phyloP scores from a whole-genome alignment of 2,888 invertebrate genomes.

The Heliothis peltigera region DNA sequence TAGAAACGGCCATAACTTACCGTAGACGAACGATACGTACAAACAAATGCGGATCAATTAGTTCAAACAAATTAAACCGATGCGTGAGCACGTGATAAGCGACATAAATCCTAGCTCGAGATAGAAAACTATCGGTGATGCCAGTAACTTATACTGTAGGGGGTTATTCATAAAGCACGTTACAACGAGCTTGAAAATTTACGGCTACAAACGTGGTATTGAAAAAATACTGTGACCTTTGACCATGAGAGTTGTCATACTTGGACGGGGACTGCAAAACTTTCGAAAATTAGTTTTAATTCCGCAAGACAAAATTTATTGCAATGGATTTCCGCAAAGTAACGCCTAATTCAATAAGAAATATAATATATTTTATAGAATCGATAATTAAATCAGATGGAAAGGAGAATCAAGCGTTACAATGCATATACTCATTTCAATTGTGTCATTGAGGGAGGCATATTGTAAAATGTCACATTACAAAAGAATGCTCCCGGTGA shows the following conservation, averaged over 20 bases:
- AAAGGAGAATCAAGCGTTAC: too few relatives aligned
- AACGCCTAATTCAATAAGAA: too few relatives aligned
- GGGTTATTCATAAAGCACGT: conserved; percentile 39
- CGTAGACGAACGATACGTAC: conserved; percentile 19
- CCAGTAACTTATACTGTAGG: conserved; percentile 27
- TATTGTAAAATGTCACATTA: too few relatives aligned
- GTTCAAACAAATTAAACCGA: conserved; percentile 54
- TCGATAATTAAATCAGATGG: too few relatives aligned
- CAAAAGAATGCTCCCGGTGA: too few relatives aligned
- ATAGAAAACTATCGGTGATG: conserved; percentile 51
- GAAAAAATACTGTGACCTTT: neutral
- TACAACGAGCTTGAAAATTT: neutral
- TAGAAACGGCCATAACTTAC: conserved; percentile 22
- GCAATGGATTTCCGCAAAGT: too few relatives aligned
- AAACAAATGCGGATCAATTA: conserved; percentile 43
- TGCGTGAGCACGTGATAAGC: conserved; percentile 47
- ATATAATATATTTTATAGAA: too few relatives aligned
- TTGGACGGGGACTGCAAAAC: neutral
- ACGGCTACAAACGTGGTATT: neutral
- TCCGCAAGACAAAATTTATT: too few relatives aligned
- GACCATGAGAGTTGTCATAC: neutral
- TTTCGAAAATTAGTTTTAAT: too few relatives aligned
- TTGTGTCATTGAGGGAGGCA: too few relatives aligned
- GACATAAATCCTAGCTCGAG: conserved; percentile 50
- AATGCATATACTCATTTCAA: too few relatives aligned